Conservation (phyloP, 2,888 invertebrate genomes). For the Aphelenchoides bicaudatus region DNA sequence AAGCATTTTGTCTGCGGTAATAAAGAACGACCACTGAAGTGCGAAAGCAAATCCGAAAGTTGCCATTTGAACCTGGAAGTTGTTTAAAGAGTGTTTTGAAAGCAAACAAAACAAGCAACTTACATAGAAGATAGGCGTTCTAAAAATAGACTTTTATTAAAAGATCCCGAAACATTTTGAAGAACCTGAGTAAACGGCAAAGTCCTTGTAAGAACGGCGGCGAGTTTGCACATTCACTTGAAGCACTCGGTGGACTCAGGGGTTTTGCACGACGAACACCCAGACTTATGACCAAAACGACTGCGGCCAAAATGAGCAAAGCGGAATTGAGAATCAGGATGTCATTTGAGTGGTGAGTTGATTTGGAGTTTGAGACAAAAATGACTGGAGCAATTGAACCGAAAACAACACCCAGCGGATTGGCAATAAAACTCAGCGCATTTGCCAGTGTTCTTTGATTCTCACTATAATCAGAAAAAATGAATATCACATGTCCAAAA, state of each 20-base stretch:
- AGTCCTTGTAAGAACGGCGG: constrained; percentile 38
- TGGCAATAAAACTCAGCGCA: constrained; percentile 54
- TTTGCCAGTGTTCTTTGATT: constrained; percentile 57
- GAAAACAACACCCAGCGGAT: constrained; percentile 54
- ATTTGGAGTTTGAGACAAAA: constrained; percentile 24
- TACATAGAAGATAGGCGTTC: constrained; percentile 38
- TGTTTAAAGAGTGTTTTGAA: too few relatives aligned
- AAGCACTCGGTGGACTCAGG: constrained; percentile 54
- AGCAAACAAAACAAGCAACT: too few relatives aligned
- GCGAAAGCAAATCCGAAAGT: constrained; percentile 47
- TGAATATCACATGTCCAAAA: neutral
- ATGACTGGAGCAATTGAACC: constrained; percentile 49
- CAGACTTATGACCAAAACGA: constrained; percentile 28
- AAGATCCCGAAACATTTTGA: neutral
- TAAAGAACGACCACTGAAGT: constrained; percentile 37
- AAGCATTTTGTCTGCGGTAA: constrained; percentile 35
- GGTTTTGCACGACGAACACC: constrained; percentile 32
- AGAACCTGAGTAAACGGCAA: constrained; percentile 28
- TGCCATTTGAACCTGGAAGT: constrained; percentile 53
- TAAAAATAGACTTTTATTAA: constrained; percentile 5
- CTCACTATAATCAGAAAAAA: constrained; percentile 21
- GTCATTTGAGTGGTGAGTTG: constrained; percentile 17
- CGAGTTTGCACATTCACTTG: constrained; percentile 40
- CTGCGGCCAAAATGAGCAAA: constrained; percentile 27
- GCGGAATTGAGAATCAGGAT: constrained; percentile 29